Conservation (phyloP, 2,888 invertebrate species). For the Theristus sp. region DNA sequence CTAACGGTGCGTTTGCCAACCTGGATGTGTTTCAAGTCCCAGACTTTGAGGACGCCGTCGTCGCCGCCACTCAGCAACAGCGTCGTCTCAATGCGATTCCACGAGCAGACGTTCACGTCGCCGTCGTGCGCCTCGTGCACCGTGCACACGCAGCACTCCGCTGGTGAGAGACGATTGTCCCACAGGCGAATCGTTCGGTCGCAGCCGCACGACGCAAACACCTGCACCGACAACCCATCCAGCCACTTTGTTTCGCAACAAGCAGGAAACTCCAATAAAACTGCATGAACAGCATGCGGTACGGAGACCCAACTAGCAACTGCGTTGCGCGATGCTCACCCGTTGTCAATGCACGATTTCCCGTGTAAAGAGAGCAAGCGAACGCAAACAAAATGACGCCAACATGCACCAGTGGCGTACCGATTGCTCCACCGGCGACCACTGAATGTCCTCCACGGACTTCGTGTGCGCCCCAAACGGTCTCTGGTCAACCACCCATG, state of each 20-base stretch:
- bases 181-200: slow-evolving; percentile 61
- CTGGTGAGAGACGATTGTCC: slow-evolving; percentile 70
- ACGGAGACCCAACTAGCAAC: no score
- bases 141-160: slow-evolving; percentile 75
- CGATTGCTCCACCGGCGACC: slow-evolving; percentile 82
- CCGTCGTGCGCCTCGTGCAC: slow-evolving; percentile 58
- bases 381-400: slow-evolving; percentile 2
- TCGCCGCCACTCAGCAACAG: slow-evolving; percentile 82
- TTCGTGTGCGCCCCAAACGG: slow-evolving; percentile 67
- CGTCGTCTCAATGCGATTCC: slow-evolving; percentile 65
- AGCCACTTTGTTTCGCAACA: not conserved
- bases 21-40: slow-evolving; percentile 77
- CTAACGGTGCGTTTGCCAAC: slow-evolving; percentile 18
- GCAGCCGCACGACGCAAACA: not conserved
- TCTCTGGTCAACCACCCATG: slow-evolving; percentile 74
- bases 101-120: slow-evolving; percentile 91
- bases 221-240: not conserved
- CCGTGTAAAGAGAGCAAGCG: no score
- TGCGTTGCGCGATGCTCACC: not conserved
- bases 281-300: no score
- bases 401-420: slow-evolving; percentile 47
- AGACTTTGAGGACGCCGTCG: slow-evolving; percentile 76
- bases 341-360: no score
- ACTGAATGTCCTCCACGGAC: slow-evolving; percentile 93
- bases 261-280: no score